A percentile compares a stretch with the other conserved stretches of the same genome.
phyloP scores from a whole-genome alignment of 2,797 vertebrate genomes.

The Propithecus deckenii region DNA sequence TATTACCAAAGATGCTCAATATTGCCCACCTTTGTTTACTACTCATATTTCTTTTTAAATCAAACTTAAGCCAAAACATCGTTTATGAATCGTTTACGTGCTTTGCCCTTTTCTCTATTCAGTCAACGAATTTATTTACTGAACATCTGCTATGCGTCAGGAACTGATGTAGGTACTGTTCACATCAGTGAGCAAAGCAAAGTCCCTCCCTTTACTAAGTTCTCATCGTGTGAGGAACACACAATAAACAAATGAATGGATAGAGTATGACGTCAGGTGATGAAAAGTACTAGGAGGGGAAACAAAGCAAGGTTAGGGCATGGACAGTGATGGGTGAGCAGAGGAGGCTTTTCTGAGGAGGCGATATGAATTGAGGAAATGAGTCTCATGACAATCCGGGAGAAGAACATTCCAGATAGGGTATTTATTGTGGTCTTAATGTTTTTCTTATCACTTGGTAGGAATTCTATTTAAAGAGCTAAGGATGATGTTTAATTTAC shows the following conservation, averaged over 20 bases:
- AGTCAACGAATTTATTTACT: neutral
- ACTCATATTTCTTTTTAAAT: neutral
- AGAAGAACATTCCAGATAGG: neutral
- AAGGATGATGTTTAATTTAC: neutral
- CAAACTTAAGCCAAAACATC: neutral
- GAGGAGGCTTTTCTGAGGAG: neutral
- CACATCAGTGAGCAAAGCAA: neutral
- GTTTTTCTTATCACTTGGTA: neutral
- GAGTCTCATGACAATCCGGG: neutral
- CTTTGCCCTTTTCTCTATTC: neutral
- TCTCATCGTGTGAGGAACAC: neutral
- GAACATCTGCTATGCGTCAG: neutral
- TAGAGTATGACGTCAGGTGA: fast-evolving
- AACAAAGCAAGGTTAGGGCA: neutral
- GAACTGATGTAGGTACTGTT: neutral
- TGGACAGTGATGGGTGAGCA: neutral
- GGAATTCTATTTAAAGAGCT: neutral
- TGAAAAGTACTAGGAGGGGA: too few relatives aligned
- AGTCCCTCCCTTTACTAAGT: too few relatives aligned
- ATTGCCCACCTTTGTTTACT: neutral
- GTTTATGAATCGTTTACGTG: neutral
- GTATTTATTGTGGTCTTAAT: neutral
- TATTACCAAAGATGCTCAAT: neutral
- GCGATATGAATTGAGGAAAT: neutral
- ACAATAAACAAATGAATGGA: fast-evolving